Evolutionary conservation across 2,113 vertebrate species (phyloP).

Genomic region (Cyprinodon tularosa): DNA sequence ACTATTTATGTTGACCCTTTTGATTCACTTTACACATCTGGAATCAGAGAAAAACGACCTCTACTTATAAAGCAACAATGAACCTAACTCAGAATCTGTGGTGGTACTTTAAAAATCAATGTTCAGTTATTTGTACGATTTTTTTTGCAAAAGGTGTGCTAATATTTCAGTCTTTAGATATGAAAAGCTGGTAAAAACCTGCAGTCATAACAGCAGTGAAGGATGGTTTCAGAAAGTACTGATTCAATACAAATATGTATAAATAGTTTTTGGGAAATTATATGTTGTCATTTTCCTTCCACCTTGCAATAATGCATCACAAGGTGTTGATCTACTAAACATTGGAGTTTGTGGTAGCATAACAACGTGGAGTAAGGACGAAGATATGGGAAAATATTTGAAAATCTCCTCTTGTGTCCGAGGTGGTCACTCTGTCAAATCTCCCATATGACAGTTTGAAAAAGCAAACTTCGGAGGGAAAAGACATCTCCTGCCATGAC

Average conservation of each 20-base stretch:
- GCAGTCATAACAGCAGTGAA: not conserved
- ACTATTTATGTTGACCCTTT: too few relatives aligned
- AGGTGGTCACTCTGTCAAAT: conserved; percentile 25
- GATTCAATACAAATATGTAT: not conserved
- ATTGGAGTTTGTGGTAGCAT: not conserved
- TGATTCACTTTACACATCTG: too few relatives aligned
- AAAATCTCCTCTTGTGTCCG: not conserved
- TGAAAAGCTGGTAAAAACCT: not conserved
- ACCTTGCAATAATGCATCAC: not conserved
- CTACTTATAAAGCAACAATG: too few relatives aligned
- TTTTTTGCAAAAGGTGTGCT: not conserved
- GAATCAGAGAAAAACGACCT: too few relatives aligned
- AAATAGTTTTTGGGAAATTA: not conserved
- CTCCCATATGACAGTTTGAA: conserved; percentile 27
- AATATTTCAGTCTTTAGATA: not conserved
- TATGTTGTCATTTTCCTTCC: not conserved
- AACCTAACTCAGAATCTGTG: too few relatives aligned
- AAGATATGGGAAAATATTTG: not conserved
- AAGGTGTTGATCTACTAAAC: not conserved
- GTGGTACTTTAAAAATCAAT: not conserved
- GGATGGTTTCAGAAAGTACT: not conserved
- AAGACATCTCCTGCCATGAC: conserved; percentile 55
- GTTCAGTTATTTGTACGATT: not conserved
- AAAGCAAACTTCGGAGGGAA: conserved; percentile 46
- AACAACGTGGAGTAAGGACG: not conserved